A percentile compares a stretch with the other conserved stretches of the same genome.
Evolutionary conservation across 2,888 invertebrate species (phyloP).

Genomic region (Ceriagrion tenellum): DNA sequence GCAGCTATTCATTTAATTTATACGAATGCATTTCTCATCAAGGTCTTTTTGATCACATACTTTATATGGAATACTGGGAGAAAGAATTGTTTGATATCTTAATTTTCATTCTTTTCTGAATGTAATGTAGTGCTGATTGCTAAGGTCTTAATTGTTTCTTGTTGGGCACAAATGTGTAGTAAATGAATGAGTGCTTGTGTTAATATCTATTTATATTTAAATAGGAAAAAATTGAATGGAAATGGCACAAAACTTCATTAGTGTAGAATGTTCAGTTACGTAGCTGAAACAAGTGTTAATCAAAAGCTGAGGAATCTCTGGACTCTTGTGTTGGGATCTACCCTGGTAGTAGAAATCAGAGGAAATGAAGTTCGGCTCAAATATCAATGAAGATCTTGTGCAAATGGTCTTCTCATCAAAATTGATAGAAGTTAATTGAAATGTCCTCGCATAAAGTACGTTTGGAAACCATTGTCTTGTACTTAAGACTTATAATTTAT

Average conservation of each 20-base stretch:
- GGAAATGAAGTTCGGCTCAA: not conserved
- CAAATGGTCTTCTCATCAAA: not conserved
- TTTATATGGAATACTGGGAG: not conserved
- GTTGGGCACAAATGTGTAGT: constrained; percentile 51
- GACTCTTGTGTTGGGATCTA: not conserved
- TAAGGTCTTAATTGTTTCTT: constrained; percentile 23
- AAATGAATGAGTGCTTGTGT: constrained; percentile 51
- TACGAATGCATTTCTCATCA: not conserved
- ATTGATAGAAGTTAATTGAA: not conserved
- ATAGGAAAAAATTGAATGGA: constrained; percentile 53
- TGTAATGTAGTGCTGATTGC: constrained; percentile 7
- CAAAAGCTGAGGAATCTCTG: constrained; percentile 17
- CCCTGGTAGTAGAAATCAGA: not conserved
- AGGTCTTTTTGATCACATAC: not conserved
- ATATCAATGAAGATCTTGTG: not conserved
- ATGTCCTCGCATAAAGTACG: constrained; percentile 1
- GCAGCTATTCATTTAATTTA: constrained; percentile 22
- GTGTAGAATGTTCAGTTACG: constrained; percentile 3
- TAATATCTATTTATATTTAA: constrained; percentile 60
- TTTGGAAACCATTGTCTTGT: not conserved
- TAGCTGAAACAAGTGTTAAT: constrained; percentile 38
- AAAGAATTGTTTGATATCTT: constrained; percentile 12
- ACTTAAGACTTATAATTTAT: not conserved
- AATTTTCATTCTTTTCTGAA: not conserved
- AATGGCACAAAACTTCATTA: constrained; percentile 57